These are phyloP conservation scores for Leguminivora glycinivorella DNA, from an alignment of 1,140 invertebrate species.

Conservation along the genomic window DNA sequence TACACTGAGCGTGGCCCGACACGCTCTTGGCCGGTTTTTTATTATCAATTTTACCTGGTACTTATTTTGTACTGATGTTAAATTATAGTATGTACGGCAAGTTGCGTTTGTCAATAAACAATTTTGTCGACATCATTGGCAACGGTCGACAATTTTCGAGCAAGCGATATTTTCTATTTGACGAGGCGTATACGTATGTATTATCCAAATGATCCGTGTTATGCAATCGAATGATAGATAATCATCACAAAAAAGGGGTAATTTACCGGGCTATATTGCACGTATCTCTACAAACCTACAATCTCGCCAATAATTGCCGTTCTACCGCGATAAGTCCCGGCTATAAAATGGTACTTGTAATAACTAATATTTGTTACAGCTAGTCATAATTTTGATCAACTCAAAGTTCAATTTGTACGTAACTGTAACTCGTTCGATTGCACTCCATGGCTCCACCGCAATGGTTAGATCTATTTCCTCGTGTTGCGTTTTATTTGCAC, in stretches of 20 bases:
- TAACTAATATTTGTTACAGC: slow-evolving; percentile 24
- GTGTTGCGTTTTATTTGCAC: slow-evolving; percentile 1
- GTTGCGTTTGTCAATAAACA: background rate
- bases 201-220: slow-evolving; percentile 40
- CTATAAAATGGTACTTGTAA: slow-evolving; percentile 34
- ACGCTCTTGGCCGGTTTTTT: no score
- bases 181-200: slow-evolving; percentile 23
- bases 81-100: background rate
- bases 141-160: background rate
- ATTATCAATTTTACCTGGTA: no score
- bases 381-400: slow-evolving; percentile 12
- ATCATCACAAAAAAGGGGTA: slow-evolving; percentile 35
- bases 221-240: slow-evolving; percentile 37
- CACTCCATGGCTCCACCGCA: background rate
- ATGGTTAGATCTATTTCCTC: slow-evolving; percentile 12
- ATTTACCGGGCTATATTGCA: slow-evolving; percentile 34
- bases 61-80: no score
- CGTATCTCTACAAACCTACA: slow-evolving; percentile 24
- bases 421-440: background rate
- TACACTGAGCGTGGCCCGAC: no score
- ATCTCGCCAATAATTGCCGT: slow-evolving; percentile 33
- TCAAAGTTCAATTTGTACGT: background rate
- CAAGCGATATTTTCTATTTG: slow-evolving; percentile 4
- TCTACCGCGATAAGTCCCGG: slow-evolving; percentile 33
- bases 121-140: background rate